Evolutionary conservation across 2,888 invertebrate genomes (phyloP).

Genomic region (Carpatolechia fugitivella): DNA sequence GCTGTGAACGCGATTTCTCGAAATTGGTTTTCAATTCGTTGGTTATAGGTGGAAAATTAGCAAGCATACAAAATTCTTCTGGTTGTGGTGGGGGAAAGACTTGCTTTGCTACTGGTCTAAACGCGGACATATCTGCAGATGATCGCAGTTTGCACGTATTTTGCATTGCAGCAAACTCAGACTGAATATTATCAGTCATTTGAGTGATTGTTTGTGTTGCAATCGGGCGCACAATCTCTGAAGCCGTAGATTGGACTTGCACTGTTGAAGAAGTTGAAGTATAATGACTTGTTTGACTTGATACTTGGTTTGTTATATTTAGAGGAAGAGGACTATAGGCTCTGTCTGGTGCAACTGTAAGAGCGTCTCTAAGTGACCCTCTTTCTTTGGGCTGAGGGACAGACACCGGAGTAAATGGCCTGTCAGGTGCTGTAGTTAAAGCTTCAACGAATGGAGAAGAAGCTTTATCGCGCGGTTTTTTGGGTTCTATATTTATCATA

Average conservation of each 20-base stretch:
- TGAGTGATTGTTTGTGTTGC: slow-evolving; percentile 54
- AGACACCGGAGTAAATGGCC: slow-evolving; percentile 78
- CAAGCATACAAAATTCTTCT: slow-evolving; percentile 52
- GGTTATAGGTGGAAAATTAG: slow-evolving; percentile 59
- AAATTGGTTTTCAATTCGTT: slow-evolving; percentile 58
- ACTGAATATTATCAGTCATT: slow-evolving; percentile 45
- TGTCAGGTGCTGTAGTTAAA: slow-evolving; percentile 83
- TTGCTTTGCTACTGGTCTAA: slow-evolving; percentile 71
- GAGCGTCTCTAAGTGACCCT: slow-evolving; percentile 76
- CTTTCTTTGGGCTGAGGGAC: slow-evolving; percentile 59
- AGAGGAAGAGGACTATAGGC: slow-evolving; percentile 78
- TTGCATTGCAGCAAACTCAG: slow-evolving; percentile 57
- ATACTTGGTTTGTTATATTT: slow-evolving; percentile 59
- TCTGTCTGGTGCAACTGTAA: slow-evolving; percentile 82
- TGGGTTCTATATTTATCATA: slow-evolving; percentile 73
- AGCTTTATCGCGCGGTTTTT: slow-evolving; percentile 60
- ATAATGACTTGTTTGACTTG: slow-evolving; percentile 46
- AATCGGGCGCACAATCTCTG: slow-evolving; percentile 56
- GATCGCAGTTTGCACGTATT: slow-evolving; percentile 61
- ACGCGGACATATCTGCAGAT: slow-evolving; percentile 64
- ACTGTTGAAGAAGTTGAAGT: slow-evolving; percentile 41
- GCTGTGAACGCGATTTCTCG: slow-evolving; percentile 43
- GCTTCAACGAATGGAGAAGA: slow-evolving; percentile 84
- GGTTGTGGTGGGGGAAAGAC: slow-evolving; percentile 59
- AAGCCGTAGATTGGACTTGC: slow-evolving; percentile 40